Evolutionary conservation across 2,113 vertebrate species (phyloP).

Genomic region (Phrynosoma platyrhinos): DNA sequence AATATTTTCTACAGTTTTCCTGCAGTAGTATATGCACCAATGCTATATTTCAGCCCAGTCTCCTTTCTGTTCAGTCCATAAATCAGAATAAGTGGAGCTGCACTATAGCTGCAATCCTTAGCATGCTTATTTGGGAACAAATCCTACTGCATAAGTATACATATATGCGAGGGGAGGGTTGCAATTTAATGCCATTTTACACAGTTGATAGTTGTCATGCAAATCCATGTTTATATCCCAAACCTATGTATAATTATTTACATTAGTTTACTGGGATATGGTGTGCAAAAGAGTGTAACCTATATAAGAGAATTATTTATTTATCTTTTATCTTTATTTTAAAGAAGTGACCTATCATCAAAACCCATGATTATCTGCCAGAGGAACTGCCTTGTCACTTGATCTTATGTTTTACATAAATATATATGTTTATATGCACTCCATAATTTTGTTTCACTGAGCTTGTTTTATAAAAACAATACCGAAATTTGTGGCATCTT

Average conservation of each 20-base stretch:
- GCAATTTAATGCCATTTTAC: neutral
- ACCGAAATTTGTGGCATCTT: neutral
- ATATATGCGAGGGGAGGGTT: neutral
- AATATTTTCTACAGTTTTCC: slow-evolving; percentile 33
- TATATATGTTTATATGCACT: neutral
- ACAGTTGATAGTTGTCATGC: neutral
- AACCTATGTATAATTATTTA: neutral
- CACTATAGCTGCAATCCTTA: neutral
- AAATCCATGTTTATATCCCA: neutral
- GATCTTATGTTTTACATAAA: neutral
- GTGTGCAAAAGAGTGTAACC: too few species aligned
- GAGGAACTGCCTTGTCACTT: neutral
- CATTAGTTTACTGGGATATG: neutral
- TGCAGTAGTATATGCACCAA: slow-evolving; percentile 19
- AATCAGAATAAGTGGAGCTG: neutral
- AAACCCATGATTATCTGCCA: neutral
- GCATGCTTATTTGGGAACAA: neutral
- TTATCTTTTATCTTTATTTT: neutral
- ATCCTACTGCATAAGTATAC: neutral
- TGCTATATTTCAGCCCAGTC: neutral
- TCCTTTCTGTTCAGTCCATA: neutral
- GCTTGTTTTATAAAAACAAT: neutral
- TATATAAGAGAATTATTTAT: neutral
- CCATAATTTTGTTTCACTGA: neutral
- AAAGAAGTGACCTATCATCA: neutral